Percentiles rank a stretch among this genome's conserved stretches.
These are phyloP conservation scores for Megaustenia siamemsis DNA, from an alignment of 2,888 invertebrate genomes.

Conservation along the genomic window DNA sequence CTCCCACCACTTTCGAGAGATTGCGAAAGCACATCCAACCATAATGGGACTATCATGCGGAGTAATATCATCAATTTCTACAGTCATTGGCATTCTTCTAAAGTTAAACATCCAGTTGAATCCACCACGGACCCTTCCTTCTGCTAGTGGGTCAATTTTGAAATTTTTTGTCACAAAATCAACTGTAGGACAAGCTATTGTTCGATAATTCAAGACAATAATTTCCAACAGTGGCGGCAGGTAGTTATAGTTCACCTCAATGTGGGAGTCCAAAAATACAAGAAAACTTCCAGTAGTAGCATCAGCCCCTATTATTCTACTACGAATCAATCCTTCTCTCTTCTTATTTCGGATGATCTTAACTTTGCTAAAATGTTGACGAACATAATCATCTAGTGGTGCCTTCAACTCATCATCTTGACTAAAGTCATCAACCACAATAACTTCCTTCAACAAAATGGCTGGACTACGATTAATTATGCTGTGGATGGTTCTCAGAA, in stretches of 20 bases:
- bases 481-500: conserved; percentile 48
- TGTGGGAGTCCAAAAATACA: conserved; percentile 54
- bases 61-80: conserved; percentile 24
- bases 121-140: neutral
- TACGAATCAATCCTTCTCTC: conserved; percentile 49
- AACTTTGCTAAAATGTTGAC: conserved; percentile 31
- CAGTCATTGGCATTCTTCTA: neutral
- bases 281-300: conserved; percentile 46
- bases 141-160: neutral
- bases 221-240: conserved; percentile 48
- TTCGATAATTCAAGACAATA: conserved; percentile 32
- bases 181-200: conserved; percentile 47
- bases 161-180: conserved; percentile 23
- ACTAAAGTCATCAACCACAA: conserved; percentile 56
- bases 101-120: neutral
- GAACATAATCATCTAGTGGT: conserved; percentile 41
- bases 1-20: conserved; percentile 94
- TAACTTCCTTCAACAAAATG: conserved; percentile 44
- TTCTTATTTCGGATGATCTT: conserved; percentile 45
- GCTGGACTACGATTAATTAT: conserved; percentile 46
- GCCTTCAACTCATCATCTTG: conserved; percentile 38
- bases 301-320: conserved; percentile 51
- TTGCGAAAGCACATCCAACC: conserved; percentile 96
- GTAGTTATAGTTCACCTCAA: conserved; percentile 52
- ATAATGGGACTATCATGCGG: conserved; percentile 53